phyloP scores from a whole-genome alignment of 92 coral and sea anemone species.

The Desmophyllum pertusum region DNA sequence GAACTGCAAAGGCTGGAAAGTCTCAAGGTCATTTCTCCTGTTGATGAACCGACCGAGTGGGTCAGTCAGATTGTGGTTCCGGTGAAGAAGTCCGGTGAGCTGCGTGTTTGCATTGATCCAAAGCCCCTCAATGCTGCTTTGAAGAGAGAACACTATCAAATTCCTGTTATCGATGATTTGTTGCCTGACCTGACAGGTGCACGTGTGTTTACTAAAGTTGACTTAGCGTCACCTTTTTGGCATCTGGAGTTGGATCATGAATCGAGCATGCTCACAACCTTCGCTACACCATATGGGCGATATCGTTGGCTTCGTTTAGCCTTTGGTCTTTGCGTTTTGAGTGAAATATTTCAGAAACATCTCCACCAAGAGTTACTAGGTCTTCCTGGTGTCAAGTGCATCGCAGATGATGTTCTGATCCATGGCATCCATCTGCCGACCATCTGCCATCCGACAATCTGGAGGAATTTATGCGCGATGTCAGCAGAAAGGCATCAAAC shows the following conservation, averaged over 20 bases:
- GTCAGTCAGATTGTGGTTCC: constrained; percentile 52
- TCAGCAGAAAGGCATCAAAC: too few species aligned
- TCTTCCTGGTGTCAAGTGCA: constrained; percentile 36
- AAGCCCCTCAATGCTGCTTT: constrained; percentile 14
- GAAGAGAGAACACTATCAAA: constrained; percentile 14
- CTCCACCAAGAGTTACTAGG: constrained; percentile 43
- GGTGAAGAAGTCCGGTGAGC: constrained; percentile 20
- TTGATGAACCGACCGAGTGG: constrained; percentile 55
- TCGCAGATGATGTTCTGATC: neutral
- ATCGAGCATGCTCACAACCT: constrained; percentile 32
- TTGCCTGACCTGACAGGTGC: constrained; percentile 31
- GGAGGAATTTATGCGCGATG: too few species aligned
- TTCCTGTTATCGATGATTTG: constrained; percentile 25
- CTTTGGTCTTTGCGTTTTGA: constrained; percentile 49
- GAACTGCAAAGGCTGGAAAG: constrained; percentile 7
- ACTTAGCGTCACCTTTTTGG: constrained; percentile 11
- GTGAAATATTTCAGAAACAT: constrained; percentile 51
- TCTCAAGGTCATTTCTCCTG: constrained; percentile 38
- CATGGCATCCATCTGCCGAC: too few species aligned
- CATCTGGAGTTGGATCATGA: constrained; percentile 26
- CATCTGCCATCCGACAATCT: too few species aligned
- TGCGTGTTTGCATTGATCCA: constrained; percentile 27
- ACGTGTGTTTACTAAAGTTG: constrained; percentile 36
- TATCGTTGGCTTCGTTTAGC: constrained; percentile 48
- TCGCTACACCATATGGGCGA: constrained; percentile 26